Conservation (phyloP, 1,140 invertebrate species). For the Euglossa dilemma region DNA sequence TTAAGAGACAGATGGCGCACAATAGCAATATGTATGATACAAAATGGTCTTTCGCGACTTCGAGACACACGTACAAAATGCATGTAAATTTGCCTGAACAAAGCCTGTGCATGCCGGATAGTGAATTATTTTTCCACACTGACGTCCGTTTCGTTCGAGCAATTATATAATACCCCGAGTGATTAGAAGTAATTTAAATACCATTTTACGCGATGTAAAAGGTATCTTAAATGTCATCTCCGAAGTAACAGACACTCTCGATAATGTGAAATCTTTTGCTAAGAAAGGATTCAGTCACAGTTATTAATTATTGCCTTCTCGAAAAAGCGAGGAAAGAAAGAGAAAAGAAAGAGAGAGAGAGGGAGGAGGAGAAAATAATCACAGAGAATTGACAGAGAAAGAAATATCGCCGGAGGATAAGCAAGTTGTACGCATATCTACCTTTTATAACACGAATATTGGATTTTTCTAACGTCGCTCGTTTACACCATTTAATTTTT, state of each 20-base stretch:
- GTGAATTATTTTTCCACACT: slow-evolving; percentile 14
- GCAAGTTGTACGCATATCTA: neutral
- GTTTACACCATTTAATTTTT: slow-evolving; percentile 39
- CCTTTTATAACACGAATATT: slow-evolving; percentile 1
- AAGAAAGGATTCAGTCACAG: neutral
- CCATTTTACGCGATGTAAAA: neutral
- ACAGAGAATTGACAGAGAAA: too few relatives aligned
- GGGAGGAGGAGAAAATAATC: too few relatives aligned
- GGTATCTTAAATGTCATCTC: neutral
- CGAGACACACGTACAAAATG: slow-evolving; percentile 3
- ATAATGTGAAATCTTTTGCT: neutral
- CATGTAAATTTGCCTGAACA: slow-evolving; percentile 5
- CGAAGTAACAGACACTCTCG: neutral
- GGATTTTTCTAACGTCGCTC: slow-evolving; percentile 22
- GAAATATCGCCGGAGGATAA: neutral
- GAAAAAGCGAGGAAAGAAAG: neutral
- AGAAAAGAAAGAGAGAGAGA: neutral
- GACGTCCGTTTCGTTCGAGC: neutral
- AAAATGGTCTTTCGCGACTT: neutral
- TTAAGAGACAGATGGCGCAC: neutral
- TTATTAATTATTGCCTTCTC: neutral
- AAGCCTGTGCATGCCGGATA: slow-evolving; percentile 16
- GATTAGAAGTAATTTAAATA: neutral
- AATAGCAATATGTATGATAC: slow-evolving; percentile 1
- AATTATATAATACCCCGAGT: neutral